These are phyloP conservation scores for Cephus rjabovi DNA, from an alignment of 2,888 invertebrate genomes.

Conservation along the genomic window DNA sequence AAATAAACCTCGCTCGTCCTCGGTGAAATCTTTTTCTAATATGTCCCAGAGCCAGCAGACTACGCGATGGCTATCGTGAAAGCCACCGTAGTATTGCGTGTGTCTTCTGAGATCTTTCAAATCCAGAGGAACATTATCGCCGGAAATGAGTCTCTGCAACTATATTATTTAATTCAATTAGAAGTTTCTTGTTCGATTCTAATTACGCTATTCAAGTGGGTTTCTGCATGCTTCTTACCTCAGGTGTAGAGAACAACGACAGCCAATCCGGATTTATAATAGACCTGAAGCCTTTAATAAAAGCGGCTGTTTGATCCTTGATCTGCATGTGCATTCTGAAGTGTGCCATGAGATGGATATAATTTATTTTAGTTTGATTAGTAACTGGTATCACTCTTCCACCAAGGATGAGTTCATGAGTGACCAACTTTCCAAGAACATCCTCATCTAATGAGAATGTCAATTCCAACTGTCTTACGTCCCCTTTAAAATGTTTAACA, in stretches of 20 bases:
- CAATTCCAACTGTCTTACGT: constrained; percentile 91
- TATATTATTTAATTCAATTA: constrained; percentile 55
- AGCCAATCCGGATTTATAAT: constrained; percentile 97
- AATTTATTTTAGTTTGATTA: constrained; percentile 98
- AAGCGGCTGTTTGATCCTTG: constrained; percentile 95
- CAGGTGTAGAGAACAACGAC: constrained; percentile 93
- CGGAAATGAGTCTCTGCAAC: constrained; percentile 94
- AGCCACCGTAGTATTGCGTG: constrained; percentile 99
- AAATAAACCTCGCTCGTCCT: constrained; percentile 92
- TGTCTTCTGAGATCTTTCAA: constrained; percentile 87
- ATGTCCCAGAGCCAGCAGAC: constrained; percentile 99
- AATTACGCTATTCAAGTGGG: background rate
- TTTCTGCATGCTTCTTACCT: constrained; percentile 69
- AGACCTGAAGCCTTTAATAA: constrained; percentile 95
- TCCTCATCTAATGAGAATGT: constrained; percentile 98
- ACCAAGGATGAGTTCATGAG: constrained; percentile 95
- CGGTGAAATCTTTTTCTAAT: constrained; percentile 92
- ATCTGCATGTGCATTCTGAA: constrained; percentile 99
- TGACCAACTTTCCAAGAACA: constrained; percentile 91
- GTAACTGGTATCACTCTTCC: constrained; percentile 94
- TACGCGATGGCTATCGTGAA: constrained; percentile 97
- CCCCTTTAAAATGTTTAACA: constrained; percentile 93
- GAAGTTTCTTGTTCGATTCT: background rate
- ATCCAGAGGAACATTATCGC: constrained; percentile 94
- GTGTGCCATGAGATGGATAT: constrained; percentile 98